phyloP scores from a whole-genome alignment of 2,113 vertebrate species.

The Platysternon megacephalum region DNA sequence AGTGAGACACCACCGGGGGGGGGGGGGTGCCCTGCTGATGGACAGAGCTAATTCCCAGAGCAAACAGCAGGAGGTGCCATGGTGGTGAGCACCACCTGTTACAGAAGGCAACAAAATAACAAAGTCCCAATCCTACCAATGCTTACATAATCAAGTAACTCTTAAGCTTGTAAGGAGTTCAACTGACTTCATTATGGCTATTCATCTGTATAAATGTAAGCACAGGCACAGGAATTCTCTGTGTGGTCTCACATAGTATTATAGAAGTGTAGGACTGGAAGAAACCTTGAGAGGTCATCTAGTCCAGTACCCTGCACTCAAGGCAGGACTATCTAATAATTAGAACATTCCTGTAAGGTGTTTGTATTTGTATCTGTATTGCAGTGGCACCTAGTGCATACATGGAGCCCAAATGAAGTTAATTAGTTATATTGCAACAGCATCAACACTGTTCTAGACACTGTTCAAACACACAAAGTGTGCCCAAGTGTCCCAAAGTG shows the following conservation, averaged over 20 bases:
- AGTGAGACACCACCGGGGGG: no score
- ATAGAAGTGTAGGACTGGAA: not conserved
- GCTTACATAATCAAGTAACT: conserved; percentile 54
- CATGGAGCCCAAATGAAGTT: conserved; percentile 60
- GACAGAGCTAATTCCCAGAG: no score
- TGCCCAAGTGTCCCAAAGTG: not conserved
- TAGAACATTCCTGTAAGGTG: not conserved
- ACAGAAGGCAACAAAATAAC: conserved; percentile 23
- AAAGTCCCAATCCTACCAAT: conserved; percentile 25
- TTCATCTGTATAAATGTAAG: conserved; percentile 34
- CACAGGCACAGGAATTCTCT: conserved; percentile 31
- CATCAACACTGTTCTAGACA: conserved; percentile 24
- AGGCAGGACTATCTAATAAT: not conserved
- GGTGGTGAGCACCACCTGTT: no score
- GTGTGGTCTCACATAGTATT: not conserved
- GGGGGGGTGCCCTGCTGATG: no score
- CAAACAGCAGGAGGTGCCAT: no score
- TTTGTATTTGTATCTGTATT: not conserved
- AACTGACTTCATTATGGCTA: not conserved
- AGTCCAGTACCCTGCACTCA: not conserved
- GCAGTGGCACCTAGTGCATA: conserved; percentile 25
- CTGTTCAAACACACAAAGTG: conserved; percentile 52
- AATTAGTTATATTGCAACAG: conserved; percentile 60
- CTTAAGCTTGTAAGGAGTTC: conserved; percentile 47
- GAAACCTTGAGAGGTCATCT: not conserved